Evolutionary conservation across 2,113 vertebrate species (phyloP), one percentile per base, ranked within the genome.

Genomic region (Galbula dea): DNA sequence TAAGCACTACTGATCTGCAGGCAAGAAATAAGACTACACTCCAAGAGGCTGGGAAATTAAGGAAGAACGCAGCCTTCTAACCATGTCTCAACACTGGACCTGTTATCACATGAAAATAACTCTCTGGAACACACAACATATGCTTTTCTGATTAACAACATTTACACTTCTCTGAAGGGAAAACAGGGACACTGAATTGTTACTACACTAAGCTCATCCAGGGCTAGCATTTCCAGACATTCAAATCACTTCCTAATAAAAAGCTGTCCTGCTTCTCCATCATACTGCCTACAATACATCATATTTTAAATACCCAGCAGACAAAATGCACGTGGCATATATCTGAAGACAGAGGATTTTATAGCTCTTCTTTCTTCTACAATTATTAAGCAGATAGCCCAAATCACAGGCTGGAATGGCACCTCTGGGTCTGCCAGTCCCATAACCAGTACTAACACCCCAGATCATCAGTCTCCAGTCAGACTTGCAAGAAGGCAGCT

Each of bases 171-270:
- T 89, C 65, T 62, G 37, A 81, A 88, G 37, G 45, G 32, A 69
- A 91, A 89, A 74, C 61, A 65, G 1, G 23, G 46, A 67, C 52
- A 57, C 17, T 41, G 75, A 76, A 78, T 84, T 68, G 51, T 88
- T 62, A 54, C 82, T 75, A 78, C 59, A 45, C n/a, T 68, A 63
- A 86, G 30, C n/a, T 86, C 76, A 86, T 48, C 69, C 74, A 79
- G 15, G 15, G 69, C n/a, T 91, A 51, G 24, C 74, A 74, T 61
- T 93, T 95, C 91, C 79, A 85, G 89, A 92, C 75, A 95, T 95
- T 89, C 68, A 94, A 93, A 89, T 89, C 36, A 86, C 68, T 78
- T 91, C 82, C 79, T 94, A 95, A 87, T 79, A 48, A 10, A 92
- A 89, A 62, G 63, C 36, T 85, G 62, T 51, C 43, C 26, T 58